A percentile compares a stretch with the other conserved stretches of the same genome.
Conservation (phyloP, 2,797 vertebrate genomes). For the Arctocebus calabarensis region DNA sequence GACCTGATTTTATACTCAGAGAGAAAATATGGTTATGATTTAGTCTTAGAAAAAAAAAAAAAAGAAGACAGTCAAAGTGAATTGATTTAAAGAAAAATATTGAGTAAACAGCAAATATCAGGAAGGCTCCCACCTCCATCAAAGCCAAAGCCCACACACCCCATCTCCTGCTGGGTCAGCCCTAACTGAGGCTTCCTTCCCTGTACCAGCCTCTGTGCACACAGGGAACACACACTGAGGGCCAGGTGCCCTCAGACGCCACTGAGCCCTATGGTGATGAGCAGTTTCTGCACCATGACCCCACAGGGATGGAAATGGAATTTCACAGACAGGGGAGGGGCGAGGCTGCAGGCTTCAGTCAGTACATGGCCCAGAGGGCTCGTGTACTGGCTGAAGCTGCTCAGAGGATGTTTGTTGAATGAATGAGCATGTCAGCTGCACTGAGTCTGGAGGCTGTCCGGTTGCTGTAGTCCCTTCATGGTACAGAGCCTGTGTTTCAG, state of each 20-base stretch:
- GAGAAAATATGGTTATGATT: background rate
- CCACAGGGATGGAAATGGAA: rapidly evolving
- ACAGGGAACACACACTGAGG: background rate
- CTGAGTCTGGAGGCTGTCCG: too few relatives aligned
- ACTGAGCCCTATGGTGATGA: background rate
- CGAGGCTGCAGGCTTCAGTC: background rate
- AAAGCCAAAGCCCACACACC: rapidly evolving
- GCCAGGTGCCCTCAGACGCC: background rate
- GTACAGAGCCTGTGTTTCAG: background rate
- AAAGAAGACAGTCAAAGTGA: background rate
- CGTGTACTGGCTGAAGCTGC: background rate
- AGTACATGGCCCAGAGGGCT: background rate
- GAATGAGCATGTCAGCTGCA: too few relatives aligned
- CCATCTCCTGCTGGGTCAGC: background rate
- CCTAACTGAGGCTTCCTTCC: too few relatives aligned
- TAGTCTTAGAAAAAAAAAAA: background rate
- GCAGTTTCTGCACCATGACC: background rate
- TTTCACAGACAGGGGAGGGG: background rate
- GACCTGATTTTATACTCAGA: background rate
- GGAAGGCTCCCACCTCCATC: background rate
- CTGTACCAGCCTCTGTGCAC: rapidly evolving
- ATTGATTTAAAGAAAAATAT: background rate
- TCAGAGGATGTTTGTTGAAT: too few relatives aligned
- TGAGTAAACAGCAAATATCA: background rate
- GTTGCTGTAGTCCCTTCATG: too few relatives aligned